Evolutionary conservation across 2,888 invertebrate species (phyloP).

Genomic region (Eupelmus urozonus): DNA sequence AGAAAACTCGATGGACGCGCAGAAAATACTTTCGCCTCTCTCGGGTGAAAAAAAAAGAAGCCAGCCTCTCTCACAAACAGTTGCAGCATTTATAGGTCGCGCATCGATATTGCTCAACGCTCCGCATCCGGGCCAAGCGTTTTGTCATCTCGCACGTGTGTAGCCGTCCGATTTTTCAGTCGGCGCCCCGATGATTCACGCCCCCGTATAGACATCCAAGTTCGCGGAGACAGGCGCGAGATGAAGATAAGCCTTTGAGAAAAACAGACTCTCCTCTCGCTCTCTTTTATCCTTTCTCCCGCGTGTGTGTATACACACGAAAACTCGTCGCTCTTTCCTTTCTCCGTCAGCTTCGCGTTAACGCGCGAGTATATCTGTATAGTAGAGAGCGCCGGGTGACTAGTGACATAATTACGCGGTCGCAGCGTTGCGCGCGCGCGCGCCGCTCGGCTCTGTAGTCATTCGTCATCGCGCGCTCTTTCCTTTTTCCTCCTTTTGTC

Average conservation of each 20-base stretch:
- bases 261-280: slow-evolving; percentile 19
- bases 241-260: not conserved
- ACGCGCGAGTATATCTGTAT: not conserved
- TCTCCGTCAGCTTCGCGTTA: not conserved
- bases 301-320: not conserved
- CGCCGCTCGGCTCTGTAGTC: slow-evolving; percentile 71
- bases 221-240: not conserved
- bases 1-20: slow-evolving; percentile 16
- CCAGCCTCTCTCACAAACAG: not conserved
- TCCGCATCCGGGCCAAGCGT: slow-evolving; percentile 36
- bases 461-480: slow-evolving; percentile 67
- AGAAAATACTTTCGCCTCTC: slow-evolving; percentile 25
- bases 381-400: slow-evolving; percentile 60
- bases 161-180: too few species aligned
- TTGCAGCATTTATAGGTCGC: slow-evolving; percentile 26
- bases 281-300: slow-evolving; percentile 30
- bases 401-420: slow-evolving; percentile 74
- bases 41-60: not conserved
- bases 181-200: slow-evolving; percentile 36
- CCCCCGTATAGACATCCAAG: not conserved
- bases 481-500: slow-evolving; percentile 67
- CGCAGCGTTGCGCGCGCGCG: slow-evolving; percentile 61
- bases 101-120: slow-evolving; percentile 15
- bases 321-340: slow-evolving; percentile 25
- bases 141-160: slow-evolving; percentile 4